These are phyloP conservation scores for Danio choprae DNA, from an alignment of 2,797 vertebrate genomes.

Conservation along the genomic window DNA sequence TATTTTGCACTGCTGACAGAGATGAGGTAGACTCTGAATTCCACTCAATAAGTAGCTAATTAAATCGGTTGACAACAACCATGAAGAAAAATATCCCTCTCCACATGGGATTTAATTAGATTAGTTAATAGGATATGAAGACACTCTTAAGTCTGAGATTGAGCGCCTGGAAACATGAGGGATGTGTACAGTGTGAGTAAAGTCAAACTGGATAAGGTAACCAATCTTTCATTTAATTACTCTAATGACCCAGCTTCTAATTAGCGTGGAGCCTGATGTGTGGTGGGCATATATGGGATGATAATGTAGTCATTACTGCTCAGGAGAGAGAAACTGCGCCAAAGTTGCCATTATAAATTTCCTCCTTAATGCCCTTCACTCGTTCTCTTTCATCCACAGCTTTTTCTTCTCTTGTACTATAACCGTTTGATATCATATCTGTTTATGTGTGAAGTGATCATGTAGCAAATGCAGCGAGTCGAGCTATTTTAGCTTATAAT, in stretches of 20 bases:
- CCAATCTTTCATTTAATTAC: conserved; percentile 59
- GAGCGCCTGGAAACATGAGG: conserved; percentile 51
- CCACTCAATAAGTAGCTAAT: conserved; percentile 69
- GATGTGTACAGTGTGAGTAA: conserved; percentile 56
- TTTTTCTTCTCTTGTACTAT: conserved; percentile 68
- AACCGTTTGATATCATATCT: conserved; percentile 68
- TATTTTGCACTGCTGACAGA: conserved; percentile 48
- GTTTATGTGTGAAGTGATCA: conserved; percentile 55
- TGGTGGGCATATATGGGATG: conserved; percentile 47
- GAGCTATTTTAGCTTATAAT: neutral
- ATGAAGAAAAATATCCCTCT: conserved; percentile 66
- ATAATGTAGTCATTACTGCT: conserved; percentile 57
- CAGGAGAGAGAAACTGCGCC: conserved; percentile 44
- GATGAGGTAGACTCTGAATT: conserved; percentile 56
- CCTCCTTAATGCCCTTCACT: conserved; percentile 62
- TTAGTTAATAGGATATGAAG: conserved; percentile 61
- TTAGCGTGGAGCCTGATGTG: conserved; percentile 53
- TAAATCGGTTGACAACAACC: conserved; percentile 68
- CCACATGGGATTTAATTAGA: conserved; percentile 51
- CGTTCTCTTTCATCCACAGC: conserved; percentile 59
- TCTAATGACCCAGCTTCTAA: conserved; percentile 61
- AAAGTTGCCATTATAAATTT: conserved; percentile 29
- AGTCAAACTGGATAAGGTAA: conserved; percentile 59
- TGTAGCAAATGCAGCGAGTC: neutral
- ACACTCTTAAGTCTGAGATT: conserved; percentile 50